These are phyloP conservation scores for Deilephila elpenor DNA, from an alignment of 2,888 invertebrate genomes.

Conservation along the genomic window DNA sequence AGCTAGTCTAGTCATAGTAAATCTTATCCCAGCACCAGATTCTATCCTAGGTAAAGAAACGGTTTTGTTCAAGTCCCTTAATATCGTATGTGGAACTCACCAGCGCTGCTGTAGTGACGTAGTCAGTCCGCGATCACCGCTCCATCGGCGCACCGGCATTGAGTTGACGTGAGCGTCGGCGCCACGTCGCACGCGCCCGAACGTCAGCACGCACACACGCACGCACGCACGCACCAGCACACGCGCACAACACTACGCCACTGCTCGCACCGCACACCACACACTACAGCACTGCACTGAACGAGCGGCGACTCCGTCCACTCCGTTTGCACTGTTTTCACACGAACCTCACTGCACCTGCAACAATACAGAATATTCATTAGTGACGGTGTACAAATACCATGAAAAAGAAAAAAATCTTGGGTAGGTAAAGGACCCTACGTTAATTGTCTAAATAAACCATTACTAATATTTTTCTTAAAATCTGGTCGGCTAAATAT, in stretches of 20 bases:
- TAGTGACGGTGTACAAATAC: not conserved
- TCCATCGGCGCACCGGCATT: constrained; percentile 83
- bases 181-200: constrained; percentile 66
- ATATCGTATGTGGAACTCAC: constrained; percentile 53
- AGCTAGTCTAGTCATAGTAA: too few species aligned
- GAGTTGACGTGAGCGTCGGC: constrained; percentile 74
- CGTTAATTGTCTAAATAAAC: too few species aligned
- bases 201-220: constrained; percentile 44
- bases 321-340: constrained; percentile 49
- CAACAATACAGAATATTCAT: constrained; percentile 51
- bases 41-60: not conserved
- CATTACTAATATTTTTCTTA: too few species aligned
- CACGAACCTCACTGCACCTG: constrained; percentile 56
- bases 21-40: too few species aligned
- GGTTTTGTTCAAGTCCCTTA: too few species aligned
- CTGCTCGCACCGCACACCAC: constrained; percentile 40
- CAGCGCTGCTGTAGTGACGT: constrained; percentile 81
- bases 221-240: constrained; percentile 54
- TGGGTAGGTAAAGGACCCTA: too few species aligned
- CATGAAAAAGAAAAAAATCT: too few species aligned
- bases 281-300: constrained; percentile 42
- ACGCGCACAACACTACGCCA: constrained; percentile 45
- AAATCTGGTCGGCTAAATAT: too few species aligned
- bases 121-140: constrained; percentile 81
- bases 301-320: constrained; percentile 50